Percentiles rank a stretch among this genome's conserved stretches.
Conservation (phyloP, 1,140 invertebrate genomes). For the Meloidogyne exigua region DNA sequence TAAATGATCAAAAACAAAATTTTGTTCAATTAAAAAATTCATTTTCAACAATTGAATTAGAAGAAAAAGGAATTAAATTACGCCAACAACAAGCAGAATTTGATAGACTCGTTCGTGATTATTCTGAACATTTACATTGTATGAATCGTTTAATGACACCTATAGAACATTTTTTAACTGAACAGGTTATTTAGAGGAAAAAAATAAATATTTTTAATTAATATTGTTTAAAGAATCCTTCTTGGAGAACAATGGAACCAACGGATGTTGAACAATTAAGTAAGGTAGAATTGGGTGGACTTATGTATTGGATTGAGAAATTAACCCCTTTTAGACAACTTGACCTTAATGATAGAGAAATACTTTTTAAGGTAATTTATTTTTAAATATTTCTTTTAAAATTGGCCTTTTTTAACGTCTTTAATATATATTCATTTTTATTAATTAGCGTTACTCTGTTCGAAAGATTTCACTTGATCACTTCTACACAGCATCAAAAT, state of each 20-base stretch:
- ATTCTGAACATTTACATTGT: constrained; percentile 11
- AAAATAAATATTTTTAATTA: background rate
- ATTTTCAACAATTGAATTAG: background rate
- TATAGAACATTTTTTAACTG: constrained; percentile 22
- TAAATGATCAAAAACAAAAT: background rate
- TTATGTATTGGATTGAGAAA: constrained; percentile 37
- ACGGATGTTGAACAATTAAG: constrained; percentile 27
- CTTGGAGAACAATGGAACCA: constrained; percentile 21
- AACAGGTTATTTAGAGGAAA: constrained; percentile 13
- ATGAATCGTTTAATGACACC: constrained; percentile 21
- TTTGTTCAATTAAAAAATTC: background rate
- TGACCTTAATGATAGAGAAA: constrained; percentile 15
- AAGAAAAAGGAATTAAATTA: background rate
- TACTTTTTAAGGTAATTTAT: constrained; percentile 23
- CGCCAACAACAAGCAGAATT: background rate
- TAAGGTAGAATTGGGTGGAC: constrained; percentile 24
- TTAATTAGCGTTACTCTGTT: constrained; percentile 21
- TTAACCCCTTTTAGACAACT: constrained; percentile 21
- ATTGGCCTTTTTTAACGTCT: too few relatives aligned
- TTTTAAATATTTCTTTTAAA: background rate
- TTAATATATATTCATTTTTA: background rate
- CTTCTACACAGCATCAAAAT: constrained; percentile 30
- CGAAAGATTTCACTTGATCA: constrained; percentile 32
- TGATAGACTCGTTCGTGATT: background rate
- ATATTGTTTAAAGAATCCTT: constrained; percentile 8